Evolutionary conservation across 2,113 vertebrate species (phyloP).

Genomic region (Nanorana parkeri): DNA sequence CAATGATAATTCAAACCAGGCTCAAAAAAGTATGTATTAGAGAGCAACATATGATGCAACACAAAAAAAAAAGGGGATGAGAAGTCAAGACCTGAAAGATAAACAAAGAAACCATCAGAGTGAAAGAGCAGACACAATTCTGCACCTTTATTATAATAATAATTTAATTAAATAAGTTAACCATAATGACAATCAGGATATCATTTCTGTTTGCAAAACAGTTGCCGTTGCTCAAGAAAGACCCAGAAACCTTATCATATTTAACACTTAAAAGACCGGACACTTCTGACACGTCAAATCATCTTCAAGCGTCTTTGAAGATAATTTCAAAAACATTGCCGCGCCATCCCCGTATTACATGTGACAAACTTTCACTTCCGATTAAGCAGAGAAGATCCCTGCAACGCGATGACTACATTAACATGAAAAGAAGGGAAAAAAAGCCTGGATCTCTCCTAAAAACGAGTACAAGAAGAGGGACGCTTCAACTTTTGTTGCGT

Average conservation of each 20-base stretch:
- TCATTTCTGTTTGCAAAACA: too few species aligned
- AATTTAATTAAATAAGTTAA: too few species aligned
- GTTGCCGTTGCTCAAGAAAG: neutral
- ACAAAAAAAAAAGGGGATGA: too few species aligned
- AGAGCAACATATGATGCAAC: too few species aligned
- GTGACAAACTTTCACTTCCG: conserved; percentile 56
- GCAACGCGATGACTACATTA: neutral
- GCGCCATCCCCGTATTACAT: conserved; percentile 48
- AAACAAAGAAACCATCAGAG: too few species aligned
- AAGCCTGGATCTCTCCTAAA: neutral
- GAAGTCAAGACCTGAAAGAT: too few species aligned
- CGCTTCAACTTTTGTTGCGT: neutral
- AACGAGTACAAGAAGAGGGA: neutral
- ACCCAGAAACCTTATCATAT: conserved; percentile 21
- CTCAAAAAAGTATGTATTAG: too few species aligned
- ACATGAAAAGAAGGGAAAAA: conserved; percentile 33
- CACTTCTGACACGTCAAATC: conserved; percentile 42
- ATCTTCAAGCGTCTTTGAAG: conserved; percentile 54
- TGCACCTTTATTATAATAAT: too few species aligned
- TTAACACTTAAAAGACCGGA: conserved; percentile 54
- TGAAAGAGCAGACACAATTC: too few species aligned
- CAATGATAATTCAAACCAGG: too few species aligned
- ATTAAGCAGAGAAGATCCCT: conserved; percentile 37
- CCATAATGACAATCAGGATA: too few species aligned
- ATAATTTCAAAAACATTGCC: conserved; percentile 27